Evolutionary conservation across 2,888 invertebrate species (phyloP).

Genomic region (Colostygia pectinataria): DNA sequence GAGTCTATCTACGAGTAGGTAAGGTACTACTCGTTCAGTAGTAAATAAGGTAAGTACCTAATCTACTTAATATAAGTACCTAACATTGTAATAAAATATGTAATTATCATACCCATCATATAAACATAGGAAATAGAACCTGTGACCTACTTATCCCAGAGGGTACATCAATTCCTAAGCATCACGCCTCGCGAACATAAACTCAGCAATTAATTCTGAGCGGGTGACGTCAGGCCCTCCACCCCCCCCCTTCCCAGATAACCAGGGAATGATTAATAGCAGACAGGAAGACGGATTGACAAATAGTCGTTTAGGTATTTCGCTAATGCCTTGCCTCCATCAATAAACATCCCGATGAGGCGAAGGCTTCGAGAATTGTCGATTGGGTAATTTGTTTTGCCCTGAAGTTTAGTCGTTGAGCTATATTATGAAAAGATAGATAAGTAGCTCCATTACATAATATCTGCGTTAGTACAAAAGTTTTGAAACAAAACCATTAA

Average conservation of each 20-base stretch:
- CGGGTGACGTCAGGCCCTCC: conserved; percentile 64
- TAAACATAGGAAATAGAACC: not conserved
- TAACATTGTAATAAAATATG: too few species aligned
- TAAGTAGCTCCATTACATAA: too few species aligned
- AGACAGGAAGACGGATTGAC: conserved; percentile 81
- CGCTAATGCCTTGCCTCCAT: conserved; percentile 75
- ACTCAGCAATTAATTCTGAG: conserved; percentile 77
- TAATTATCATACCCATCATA: too few species aligned
- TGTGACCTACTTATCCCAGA: conserved; percentile 20
- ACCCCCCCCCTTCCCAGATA: conserved; percentile 54
- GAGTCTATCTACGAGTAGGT: too few species aligned
- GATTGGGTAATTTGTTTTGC: conserved; percentile 28
- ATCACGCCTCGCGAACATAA: conserved; percentile 67
- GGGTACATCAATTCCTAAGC: conserved; percentile 53
- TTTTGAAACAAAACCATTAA: too few species aligned
- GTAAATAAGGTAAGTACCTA: too few species aligned
- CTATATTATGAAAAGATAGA: too few species aligned
- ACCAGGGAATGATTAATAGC: conserved; percentile 77
- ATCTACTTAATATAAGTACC: too few species aligned
- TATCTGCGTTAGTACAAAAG: too few species aligned
- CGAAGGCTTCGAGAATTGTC: conserved; percentile 38
- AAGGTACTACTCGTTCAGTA: too few species aligned
- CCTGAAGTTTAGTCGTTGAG: conserved; percentile 4
- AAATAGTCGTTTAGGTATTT: conserved; percentile 81
- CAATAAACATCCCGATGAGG: conserved; percentile 66